A percentile compares a stretch with the other conserved stretches of the same genome.
phyloP scores from a whole-genome alignment of 2,888 invertebrate genomes.

The Gandaritis pyraliata region DNA sequence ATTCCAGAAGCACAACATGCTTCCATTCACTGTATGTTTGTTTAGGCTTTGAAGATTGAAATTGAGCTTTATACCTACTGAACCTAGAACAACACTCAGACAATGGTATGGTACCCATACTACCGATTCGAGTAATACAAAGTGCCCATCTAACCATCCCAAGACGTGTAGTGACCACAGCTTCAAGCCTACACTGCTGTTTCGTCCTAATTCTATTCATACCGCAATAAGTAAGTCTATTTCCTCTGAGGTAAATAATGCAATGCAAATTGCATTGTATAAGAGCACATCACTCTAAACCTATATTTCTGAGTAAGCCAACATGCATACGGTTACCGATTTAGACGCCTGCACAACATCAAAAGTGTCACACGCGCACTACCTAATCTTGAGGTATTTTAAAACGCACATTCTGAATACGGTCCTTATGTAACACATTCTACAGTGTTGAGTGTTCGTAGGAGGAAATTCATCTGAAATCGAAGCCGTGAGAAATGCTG shows the following conservation, averaged over 20 bases:
- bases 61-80: not conserved
- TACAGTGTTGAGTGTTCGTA: no score
- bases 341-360: no score
- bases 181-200: not conserved
- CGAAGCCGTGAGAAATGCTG: no score
- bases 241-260: not conserved
- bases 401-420: no score
- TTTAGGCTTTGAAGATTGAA: not conserved
- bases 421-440: no score
- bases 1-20: no score
- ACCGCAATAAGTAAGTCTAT: not conserved
- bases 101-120: not conserved
- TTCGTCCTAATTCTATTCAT: not conserved
- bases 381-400: no score
- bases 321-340: no score
- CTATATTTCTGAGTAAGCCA: no score
- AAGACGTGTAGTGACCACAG: constrained; percentile 12
- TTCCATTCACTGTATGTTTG: no score
- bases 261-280: not conserved
- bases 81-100: constrained; percentile 1
- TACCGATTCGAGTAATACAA: constrained; percentile 11
- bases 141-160: constrained; percentile 22
- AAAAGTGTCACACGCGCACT: no score
- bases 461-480: no score
- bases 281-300: not conserved